Evolutionary conservation across 2,888 invertebrate genomes (phyloP).

Genomic region (Epirrhoe tristata): DNA sequence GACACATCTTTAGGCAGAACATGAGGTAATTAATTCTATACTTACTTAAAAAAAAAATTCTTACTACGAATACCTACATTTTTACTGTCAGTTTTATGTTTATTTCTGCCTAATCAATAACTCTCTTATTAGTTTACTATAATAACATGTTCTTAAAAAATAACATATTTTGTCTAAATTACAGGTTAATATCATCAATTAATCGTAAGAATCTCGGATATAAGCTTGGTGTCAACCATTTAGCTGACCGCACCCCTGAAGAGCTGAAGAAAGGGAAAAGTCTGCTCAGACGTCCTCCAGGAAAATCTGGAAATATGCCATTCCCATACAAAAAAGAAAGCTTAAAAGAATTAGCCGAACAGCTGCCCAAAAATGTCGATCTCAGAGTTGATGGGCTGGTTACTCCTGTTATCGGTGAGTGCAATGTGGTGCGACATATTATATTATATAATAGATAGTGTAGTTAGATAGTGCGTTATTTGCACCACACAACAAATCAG

Average conservation of each 20-base stretch:
- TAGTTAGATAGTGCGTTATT: too few species aligned
- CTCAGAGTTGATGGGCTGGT: conserved; percentile 61
- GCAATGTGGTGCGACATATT: too few species aligned
- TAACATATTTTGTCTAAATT: not conserved
- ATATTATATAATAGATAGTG: too few species aligned
- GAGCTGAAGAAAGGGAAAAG: conserved; percentile 62
- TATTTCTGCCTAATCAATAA: not conserved
- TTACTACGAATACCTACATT: not conserved
- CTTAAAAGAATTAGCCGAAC: conserved; percentile 45
- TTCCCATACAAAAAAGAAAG: conserved; percentile 63
- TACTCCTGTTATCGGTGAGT: conserved; percentile 63
- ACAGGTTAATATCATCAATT: conserved; percentile 55
- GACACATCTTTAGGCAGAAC: conserved; percentile 53
- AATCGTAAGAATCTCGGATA: conserved; percentile 63
- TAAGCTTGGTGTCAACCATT: conserved; percentile 65
- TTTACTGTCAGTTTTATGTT: not conserved
- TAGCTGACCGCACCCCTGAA: conserved; percentile 65
- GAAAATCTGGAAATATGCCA: conserved; percentile 58
- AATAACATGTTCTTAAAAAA: not conserved
- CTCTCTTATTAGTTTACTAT: too few species aligned
- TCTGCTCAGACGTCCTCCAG: conserved; percentile 50
- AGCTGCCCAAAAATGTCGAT: conserved; percentile 63
- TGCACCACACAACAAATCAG: too few species aligned
- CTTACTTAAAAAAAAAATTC: too few species aligned
- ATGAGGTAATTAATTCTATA: conserved; percentile 49